Evolutionary conservation across 2,113 vertebrate species (phyloP).

Genomic region (Epinephelus fuscoguttatus): DNA sequence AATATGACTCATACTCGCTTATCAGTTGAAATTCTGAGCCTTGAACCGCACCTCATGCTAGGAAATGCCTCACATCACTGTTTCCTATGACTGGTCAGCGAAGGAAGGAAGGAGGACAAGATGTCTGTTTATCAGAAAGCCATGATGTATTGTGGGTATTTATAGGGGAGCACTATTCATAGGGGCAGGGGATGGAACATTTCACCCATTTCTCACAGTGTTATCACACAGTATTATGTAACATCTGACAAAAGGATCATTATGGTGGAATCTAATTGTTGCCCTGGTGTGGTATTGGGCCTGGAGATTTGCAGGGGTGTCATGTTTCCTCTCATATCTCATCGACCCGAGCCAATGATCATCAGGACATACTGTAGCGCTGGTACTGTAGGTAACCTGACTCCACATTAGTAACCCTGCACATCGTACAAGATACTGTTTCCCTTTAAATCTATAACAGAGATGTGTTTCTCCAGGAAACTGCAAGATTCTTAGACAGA

Average conservation of each 20-base stretch:
- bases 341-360: slow-evolving; percentile 12
- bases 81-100: slow-evolving; percentile 34
- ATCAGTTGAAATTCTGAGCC: slow-evolving; percentile 35
- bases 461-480: background rate
- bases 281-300: background rate
- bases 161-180: slow-evolving; percentile 28
- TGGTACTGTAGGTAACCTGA: slow-evolving; percentile 49
- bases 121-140: slow-evolving; percentile 59
- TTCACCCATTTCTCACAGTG: slow-evolving; percentile 21
- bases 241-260: slow-evolving; percentile 37
- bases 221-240: slow-evolving; percentile 39
- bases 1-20: slow-evolving; percentile 19
- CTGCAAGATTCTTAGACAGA: background rate
- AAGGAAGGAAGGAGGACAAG: slow-evolving; percentile 65
- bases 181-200: slow-evolving; percentile 34
- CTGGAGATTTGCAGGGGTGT: slow-evolving; percentile 37
- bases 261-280: slow-evolving; percentile 31
- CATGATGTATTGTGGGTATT: slow-evolving; percentile 33
- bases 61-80: slow-evolving; percentile 60
- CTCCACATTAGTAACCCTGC: background rate
- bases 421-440: slow-evolving; percentile 4
- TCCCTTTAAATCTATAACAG: background rate
- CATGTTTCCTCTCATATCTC: slow-evolving; percentile 61
- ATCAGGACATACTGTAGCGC: background rate
- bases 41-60: slow-evolving; percentile 10